Evolutionary conservation across 2,888 invertebrate species (phyloP), one percentile per base, ranked within the genome.

Genomic region (Drosophila koepferae): DNA sequence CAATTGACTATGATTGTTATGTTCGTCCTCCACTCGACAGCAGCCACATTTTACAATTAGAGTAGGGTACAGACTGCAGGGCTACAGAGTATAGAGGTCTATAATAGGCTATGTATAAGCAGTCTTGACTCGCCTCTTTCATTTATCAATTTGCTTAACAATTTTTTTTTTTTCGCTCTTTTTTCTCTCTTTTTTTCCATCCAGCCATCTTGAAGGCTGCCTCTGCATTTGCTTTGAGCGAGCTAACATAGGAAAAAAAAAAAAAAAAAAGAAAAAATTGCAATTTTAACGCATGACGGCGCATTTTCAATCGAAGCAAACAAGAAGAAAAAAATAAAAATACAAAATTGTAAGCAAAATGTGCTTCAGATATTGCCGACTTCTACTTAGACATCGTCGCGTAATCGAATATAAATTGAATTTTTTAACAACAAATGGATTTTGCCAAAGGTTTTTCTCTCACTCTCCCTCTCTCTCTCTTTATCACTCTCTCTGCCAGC

Each of bases 201-300:
- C 23, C 62, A 14, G 56, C 48, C 51, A 51, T 44, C 36, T 46
- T 44, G 56, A 48, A 63, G 61, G 36, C 59, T 36, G 41, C 43
- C 16, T 44, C 44, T 34, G 63, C 67, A 53, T 48, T 68, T 48
- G 53, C 74, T 76, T 71, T 72, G 63, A 63, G 63, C 38, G 4
- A 9, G 23, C 43, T 9, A 48, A 48, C 38, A 54, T 46, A 4
- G 46, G 49, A 48, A 77, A 87, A 85, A 90, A 16, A 23, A 53
- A 49, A 77, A 87, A 88, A 90, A 20, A 20, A 20, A 20, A 14
- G 46, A 53, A 49, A 77, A 87, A 88, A 90, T 88, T 88, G 81
- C 90, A 90, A 86, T 90, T 86, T 90, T 88, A 85, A 86, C 88
- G 86, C 88, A 90, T 86, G 89, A 86, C 76, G 67, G 69, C 75